Evolutionary conservation across 1,140 invertebrate genomes (phyloP).

Genomic region (Neelides sp.): DNA sequence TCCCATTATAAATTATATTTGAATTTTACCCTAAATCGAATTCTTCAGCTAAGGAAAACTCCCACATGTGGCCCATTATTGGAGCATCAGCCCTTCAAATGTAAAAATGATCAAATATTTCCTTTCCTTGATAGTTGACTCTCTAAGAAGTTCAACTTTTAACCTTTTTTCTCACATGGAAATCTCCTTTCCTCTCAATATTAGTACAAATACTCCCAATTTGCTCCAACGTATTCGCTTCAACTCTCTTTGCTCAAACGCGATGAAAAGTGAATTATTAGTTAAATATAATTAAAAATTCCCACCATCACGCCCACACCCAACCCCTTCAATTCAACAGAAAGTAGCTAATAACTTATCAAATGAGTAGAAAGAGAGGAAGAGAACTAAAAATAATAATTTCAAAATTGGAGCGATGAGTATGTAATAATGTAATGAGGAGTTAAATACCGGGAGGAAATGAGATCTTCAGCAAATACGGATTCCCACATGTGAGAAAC

Average conservation of each 20-base stretch:
- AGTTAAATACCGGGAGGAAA: slow-evolving; percentile 44
- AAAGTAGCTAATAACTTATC: slow-evolving; percentile 23
- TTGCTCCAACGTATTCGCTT: too few species aligned
- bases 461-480: slow-evolving; percentile 54
- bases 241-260: too few species aligned
- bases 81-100: slow-evolving; percentile 81
- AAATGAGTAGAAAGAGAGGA: slow-evolving; percentile 10
- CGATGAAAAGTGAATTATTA: too few species aligned
- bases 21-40: slow-evolving; percentile 56
- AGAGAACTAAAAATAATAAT: slow-evolving; percentile 14
- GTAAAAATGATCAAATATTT: slow-evolving; percentile 8
- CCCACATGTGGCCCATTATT: slow-evolving; percentile 86
- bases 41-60: slow-evolving; percentile 70
- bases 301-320: too few species aligned
- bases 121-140: too few species aligned
- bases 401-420: slow-evolving; percentile 7
- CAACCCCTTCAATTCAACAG: too few species aligned
- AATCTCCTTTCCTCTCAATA: too few species aligned
- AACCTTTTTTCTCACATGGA: too few species aligned
- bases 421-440: slow-evolving; percentile 9
- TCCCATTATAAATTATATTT: not conserved
- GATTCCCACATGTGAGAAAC: slow-evolving; percentile 82
- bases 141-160: too few species aligned
- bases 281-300: too few species aligned
- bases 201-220: too few species aligned